Base-by-base conservation (phyloP, 1,140 invertebrate genomes). In the Ctenoplectra terminalis region DNA sequence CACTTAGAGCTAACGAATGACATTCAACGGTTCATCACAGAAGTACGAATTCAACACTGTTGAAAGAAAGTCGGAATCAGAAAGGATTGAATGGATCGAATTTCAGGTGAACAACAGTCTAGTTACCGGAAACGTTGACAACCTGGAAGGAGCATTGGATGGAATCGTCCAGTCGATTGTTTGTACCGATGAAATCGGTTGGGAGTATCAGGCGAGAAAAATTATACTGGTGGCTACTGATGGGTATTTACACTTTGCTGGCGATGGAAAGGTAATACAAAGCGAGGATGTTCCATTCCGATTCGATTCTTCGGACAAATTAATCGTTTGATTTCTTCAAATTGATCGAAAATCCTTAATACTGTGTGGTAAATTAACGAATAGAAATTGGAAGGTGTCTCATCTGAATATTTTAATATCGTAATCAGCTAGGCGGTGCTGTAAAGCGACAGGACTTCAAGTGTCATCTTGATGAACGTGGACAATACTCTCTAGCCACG, bases 151-250 rank as follows among this genome's bases (percentile, higher is more conserved):
- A 60, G 95, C 95, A 3, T 92, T 96, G 80, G 95, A 96, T 87
- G 95, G 95, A 46, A 92, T 96, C 15, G 94, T 96, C 88, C 95
- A 96, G 67, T 87, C 90, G 23, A 90, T 93, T 23, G 87, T 90
- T 20, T 94, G 93, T 71, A 81, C 72, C 52, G 17, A 95, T 89
- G 83, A 93, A 77, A 94, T 96, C 20, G 95, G 95, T n/a, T 96
- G 95, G 95, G 92, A 92, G 20, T 83, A 90, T 15, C 91, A 94
- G 31, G 94, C 95, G 9, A 89, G 95, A 46, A 95, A 96, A 82
- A 93, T 96, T 26, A 94, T 96, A 23, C 93, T 96, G 4, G 84
- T 96, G 34, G 94, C 95, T 2, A 95, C 95, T 6, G 95, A 96
- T 90, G 95, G 95, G 0, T 90, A 94, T 2, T 92, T 96, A 87